These are phyloP conservation scores for Macquaria australasica DNA, from an alignment of 2,113 vertebrate genomes.

Conservation along the genomic window DNA sequence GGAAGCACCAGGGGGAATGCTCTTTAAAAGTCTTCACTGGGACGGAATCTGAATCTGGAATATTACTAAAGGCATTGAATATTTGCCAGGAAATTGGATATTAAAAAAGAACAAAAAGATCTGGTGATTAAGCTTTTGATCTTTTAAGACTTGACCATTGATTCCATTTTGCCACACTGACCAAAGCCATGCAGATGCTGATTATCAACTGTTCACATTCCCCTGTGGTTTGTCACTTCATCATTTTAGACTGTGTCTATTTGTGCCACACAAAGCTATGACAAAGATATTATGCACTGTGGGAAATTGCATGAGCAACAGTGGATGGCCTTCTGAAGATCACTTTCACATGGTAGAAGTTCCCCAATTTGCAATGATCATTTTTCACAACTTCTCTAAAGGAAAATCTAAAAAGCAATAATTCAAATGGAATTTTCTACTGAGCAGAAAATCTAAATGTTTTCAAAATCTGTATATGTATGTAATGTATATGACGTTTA, in stretches of 20 bases:
- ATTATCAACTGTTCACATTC: background rate
- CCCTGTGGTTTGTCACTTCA: background rate
- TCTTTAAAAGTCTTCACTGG: background rate
- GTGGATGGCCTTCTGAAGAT: accelerated
- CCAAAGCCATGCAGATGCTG: background rate
- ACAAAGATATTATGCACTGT: background rate
- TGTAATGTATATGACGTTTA: background rate
- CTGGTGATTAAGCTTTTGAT: background rate
- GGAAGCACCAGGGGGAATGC: background rate
- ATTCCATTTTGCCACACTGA: background rate
- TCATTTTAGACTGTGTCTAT: slow-evolving; percentile 15
- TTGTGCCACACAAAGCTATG: background rate
- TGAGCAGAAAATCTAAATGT: too few relatives aligned
- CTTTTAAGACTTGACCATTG: background rate
- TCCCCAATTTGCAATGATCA: background rate
- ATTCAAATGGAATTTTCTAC: background rate
- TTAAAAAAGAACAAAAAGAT: background rate
- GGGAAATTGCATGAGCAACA: background rate
- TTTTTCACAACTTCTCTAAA: background rate
- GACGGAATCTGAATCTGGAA: background rate
- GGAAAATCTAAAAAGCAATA: background rate
- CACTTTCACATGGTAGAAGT: background rate
- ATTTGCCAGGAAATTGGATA: background rate
- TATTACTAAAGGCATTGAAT: background rate
- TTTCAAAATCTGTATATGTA: too few relatives aligned